phyloP scores from a whole-genome alignment of 92 coral and sea anemone genomes.

The Porites cylindrica region DNA sequence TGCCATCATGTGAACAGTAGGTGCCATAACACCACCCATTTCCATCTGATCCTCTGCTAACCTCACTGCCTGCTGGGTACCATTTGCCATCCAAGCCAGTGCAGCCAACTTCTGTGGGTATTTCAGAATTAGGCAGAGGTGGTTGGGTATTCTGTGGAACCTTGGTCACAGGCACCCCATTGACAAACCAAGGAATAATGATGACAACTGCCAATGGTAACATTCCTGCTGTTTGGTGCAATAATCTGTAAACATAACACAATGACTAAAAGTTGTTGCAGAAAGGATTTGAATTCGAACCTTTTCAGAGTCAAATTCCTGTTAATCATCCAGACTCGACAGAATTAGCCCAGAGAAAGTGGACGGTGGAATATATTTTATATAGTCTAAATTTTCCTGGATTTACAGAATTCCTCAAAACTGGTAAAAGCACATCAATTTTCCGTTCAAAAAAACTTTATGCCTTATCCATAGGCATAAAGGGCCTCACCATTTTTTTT shows the following conservation, averaged over 20 bases:
- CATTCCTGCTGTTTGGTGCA: background rate
- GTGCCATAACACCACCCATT: slow-evolving; percentile 64
- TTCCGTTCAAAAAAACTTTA: no score
- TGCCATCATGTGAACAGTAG: slow-evolving; percentile 39
- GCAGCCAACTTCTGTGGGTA: background rate
- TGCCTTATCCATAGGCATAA: no score
- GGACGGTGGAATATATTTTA: no score
- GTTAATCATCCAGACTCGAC: no score
- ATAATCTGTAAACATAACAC: background rate
- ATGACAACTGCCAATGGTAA: background rate
- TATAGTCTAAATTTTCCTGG: no score
- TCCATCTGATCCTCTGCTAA: slow-evolving; percentile 48
- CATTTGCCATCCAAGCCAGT: slow-evolving; percentile 27
- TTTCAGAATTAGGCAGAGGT: background rate
- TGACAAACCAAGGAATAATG: background rate
- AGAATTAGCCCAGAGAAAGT: no score
- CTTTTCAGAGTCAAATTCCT: no score
- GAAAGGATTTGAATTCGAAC: no score
- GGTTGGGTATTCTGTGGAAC: background rate
- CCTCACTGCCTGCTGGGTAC: slow-evolving; percentile 48
- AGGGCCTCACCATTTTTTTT: no score
- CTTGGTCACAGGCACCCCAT: background rate
- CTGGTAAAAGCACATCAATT: no score
- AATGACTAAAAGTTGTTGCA: no score
- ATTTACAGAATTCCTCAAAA: no score